Evolutionary conservation across 2,888 invertebrate genomes (phyloP).

Genomic region (Syrphus vitripennis): DNA sequence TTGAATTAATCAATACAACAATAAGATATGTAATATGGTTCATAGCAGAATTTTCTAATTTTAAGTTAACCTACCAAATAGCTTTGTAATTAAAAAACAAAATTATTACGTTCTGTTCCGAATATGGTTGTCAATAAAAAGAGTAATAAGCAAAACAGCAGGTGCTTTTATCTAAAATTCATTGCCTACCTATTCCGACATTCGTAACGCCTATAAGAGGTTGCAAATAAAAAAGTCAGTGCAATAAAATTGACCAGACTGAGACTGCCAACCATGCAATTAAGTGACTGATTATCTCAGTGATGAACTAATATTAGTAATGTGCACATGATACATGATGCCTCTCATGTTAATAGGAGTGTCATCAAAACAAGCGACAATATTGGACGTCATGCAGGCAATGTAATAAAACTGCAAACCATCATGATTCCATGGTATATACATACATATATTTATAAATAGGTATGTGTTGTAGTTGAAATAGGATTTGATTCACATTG

Average conservation of each 20-base stretch:
- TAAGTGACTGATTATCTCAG: not conserved
- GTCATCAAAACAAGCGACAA: not conserved
- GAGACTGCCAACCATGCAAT: not conserved
- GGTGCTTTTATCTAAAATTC: not conserved
- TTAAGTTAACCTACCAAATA: not conserved
- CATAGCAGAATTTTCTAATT: no score
- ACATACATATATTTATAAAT: not conserved
- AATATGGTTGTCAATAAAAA: not conserved
- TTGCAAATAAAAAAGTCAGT: not conserved
- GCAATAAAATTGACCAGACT: not conserved
- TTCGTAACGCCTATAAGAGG: not conserved
- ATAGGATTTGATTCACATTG: not conserved
- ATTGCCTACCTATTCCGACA: not conserved
- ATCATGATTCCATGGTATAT: not conserved
- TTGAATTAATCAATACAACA: no score
- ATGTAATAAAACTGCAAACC: not conserved
- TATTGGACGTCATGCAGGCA: not conserved
- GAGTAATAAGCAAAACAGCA: not conserved
- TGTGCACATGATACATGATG: not conserved
- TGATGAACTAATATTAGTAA: not conserved
- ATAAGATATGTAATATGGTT: no score
- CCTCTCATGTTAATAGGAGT: not conserved
- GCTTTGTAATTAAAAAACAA: not conserved
- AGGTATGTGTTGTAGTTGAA: not conserved
- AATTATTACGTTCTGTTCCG: not conserved